Evolutionary conservation across 2,113 vertebrate genomes (phyloP).

Genomic region (Ceyx cyanopectus): DNA sequence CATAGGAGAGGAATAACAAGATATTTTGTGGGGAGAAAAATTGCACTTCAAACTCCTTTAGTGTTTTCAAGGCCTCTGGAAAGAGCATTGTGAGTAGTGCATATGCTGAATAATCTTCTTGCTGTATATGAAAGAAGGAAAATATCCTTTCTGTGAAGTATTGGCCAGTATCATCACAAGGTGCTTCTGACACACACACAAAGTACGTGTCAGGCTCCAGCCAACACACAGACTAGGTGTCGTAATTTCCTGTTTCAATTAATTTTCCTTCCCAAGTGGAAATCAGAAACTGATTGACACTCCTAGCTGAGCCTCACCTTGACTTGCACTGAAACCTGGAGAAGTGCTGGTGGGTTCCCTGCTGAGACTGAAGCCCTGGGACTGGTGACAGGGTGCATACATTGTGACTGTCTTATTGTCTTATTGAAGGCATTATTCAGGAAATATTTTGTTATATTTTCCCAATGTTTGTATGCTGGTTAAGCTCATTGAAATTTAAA

Average conservation of each 20-base stretch:
- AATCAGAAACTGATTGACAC: background rate
- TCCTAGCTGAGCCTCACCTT: background rate
- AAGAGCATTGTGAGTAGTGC: background rate
- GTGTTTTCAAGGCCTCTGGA: background rate
- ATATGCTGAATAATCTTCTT: background rate
- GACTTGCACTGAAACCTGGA: fast-evolving
- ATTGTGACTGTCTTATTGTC: background rate
- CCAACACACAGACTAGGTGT: background rate
- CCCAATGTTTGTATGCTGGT: background rate
- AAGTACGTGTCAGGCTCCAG: background rate
- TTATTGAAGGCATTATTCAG: background rate
- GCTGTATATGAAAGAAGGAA: background rate
- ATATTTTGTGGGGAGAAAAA: background rate
- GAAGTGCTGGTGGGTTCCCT: background rate
- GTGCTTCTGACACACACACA: background rate
- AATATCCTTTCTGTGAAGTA: background rate
- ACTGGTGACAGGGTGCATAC: fast-evolving
- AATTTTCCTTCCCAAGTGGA: background rate
- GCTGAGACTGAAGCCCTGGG: no score
- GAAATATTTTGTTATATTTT: background rate
- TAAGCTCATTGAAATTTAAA: background rate
- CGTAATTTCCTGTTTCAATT: background rate
- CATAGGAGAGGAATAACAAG: background rate
- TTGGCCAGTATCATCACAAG: fast-evolving
- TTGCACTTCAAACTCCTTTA: background rate